phyloP scores from a whole-genome alignment of 1,140 invertebrate genomes.

The Papilio polytes region DNA sequence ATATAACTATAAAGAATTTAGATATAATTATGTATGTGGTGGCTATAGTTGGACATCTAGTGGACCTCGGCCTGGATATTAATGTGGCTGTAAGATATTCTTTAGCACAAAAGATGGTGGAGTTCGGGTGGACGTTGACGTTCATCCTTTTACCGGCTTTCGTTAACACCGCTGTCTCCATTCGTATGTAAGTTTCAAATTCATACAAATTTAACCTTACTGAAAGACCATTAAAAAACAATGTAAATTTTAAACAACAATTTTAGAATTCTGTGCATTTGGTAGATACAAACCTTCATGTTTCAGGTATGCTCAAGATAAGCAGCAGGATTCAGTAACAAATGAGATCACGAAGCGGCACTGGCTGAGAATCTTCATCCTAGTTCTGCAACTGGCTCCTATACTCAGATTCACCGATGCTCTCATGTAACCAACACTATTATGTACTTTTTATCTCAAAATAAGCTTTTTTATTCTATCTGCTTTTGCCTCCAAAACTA shows the following conservation, averaged over 20 bases:
- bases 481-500: no score
- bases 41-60: constrained; percentile 86
- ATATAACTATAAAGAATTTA: constrained; percentile 67
- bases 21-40: constrained; percentile 80
- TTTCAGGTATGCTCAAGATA: constrained; percentile 79
- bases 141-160: constrained; percentile 87
- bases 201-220: background rate
- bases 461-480: no score
- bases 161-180: constrained; percentile 86
- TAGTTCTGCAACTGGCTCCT: constrained; percentile 87
- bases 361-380: constrained; percentile 85
- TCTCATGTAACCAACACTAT: constrained; percentile 69
- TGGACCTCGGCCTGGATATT: constrained; percentile 87
- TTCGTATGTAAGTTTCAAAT: constrained; percentile 85
- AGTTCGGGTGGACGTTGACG: constrained; percentile 85
- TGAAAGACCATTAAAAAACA: background rate
- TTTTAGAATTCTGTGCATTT: background rate
- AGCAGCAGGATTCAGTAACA: constrained; percentile 75
- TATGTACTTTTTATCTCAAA: no score
- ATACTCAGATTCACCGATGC: constrained; percentile 87
- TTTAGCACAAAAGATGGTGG: constrained; percentile 76
- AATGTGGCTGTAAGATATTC: constrained; percentile 86
- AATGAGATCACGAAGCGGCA: constrained; percentile 83
- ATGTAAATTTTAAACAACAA: background rate
- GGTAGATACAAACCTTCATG: constrained; percentile 9